Evolutionary conservation across 2,113 vertebrate species (phyloP), one percentile per base, ranked within the genome.

Genomic region (Chaenocephalus aceratus): DNA sequence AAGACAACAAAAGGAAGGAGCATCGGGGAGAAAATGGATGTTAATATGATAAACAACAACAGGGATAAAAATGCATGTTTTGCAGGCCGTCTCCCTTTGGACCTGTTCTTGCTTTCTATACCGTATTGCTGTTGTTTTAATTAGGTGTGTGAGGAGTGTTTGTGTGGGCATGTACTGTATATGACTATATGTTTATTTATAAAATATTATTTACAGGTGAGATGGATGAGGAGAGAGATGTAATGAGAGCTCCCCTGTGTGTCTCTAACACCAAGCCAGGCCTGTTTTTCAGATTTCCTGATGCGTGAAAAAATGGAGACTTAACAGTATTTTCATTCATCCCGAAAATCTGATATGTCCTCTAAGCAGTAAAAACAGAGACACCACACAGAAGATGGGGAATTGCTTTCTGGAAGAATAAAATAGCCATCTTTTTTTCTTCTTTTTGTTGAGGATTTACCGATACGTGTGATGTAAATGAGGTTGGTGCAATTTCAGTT

Each of bases 91-190:
- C 81, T 94, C 94, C 93, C 77, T 86, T 87, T 41, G 82, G 89
- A 88, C 68, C 72, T 5, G 21, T 44, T 74, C 67, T 44, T 72
- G 68, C 41, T 68, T 6, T 80, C 54, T 75, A 59, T 77, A 80
- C 73, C 80, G 75, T 79, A 86, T 71, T 86, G 94, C 92, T 82
- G 90, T 87, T 92, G 61, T 94, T 95, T 94, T 95, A 95, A 95
- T 95, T 94, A 93, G 89, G 82, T 69, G 62, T 86, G 63, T 82
- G 77, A 66, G 62, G 60, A 48, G 54, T 69, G 56, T 76, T 48
- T 44, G 48, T 49, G 52, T 51, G 71, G 60, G 79, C 21, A 34
- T 51, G 59, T 56, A 23, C 51, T 46, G 64, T 75, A 82, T 71
- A 74, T 66, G 77, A 84, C 80, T 64, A 44, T 36, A 41, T 72